Base-by-base conservation (phyloP, 2,888 invertebrate genomes). In the Melanophora roralis region DNA sequence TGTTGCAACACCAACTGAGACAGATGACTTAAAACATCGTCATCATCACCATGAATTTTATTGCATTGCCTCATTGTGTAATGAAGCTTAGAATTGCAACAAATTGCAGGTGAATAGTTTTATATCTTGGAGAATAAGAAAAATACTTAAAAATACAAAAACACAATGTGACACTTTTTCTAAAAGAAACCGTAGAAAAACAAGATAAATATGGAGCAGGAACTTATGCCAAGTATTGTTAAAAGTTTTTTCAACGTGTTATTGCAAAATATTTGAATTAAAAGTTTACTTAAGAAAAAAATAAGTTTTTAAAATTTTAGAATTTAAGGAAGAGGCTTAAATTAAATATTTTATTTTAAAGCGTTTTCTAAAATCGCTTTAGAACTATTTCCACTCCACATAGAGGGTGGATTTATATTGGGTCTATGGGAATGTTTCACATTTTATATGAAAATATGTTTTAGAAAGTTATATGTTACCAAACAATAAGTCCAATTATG, bases 91-190 rank as follows among this genome's bases (percentile, higher is more conserved):
- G 78, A 72, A 83, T 82, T 81, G 82, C 82, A 79, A 81, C 82
- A 83, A 83, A 83, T 83, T 83, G 78, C 82, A 77, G 75, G 82
- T 82, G 81, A 77, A 81, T 82, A 82, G 80, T 78, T 83, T 78
- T 71, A 76, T 69, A 76, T 23, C 57, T 45, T 34, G n/a, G 21
- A 45, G 3, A n/a, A 57, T 43, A 27, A 27, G 27, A 27, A 27
- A 27, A 51, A 51, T 12, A 38, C 2, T 27, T 32, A 43, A 38
- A 6, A 19, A 47, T 38, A 74, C 32, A 49, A 57, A 59, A 57
- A 67, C 21, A 67, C 79, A 72, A 55, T 75, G 75, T 75, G 78
- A 74, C 78, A 74, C 59, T 73, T 69, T 78, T 73, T 67, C 34
- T 65, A 74, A 49, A 19, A 60, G 12, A 53, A 12, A 55, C 27